These are phyloP conservation scores for Villa cingulata DNA, from an alignment of 2,888 invertebrate genomes.

Conservation along the genomic window DNA sequence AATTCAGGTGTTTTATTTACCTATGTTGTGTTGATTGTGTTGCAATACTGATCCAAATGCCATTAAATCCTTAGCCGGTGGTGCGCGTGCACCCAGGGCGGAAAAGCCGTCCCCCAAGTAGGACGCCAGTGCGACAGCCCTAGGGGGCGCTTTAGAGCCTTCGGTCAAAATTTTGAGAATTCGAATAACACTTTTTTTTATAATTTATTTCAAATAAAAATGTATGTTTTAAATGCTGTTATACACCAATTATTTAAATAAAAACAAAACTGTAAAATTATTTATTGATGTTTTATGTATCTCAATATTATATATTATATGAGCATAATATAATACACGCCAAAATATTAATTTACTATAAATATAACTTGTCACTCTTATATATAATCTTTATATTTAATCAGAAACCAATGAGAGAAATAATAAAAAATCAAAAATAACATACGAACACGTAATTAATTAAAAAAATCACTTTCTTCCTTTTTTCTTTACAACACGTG, in stretches of 20 bases:
- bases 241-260: too few relatives aligned
- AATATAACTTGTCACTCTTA: too few relatives aligned
- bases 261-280: too few relatives aligned
- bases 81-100: constrained; percentile 36
- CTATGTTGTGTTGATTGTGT: constrained; percentile 37
- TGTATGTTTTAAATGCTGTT: neutral
- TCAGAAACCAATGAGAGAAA: too few relatives aligned
- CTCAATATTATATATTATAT: too few relatives aligned
- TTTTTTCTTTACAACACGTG: neutral
- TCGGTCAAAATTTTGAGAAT: constrained; percentile 37
- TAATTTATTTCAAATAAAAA: neutral
- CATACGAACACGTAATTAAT: too few relatives aligned
- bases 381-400: too few relatives aligned
- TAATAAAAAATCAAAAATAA: too few relatives aligned
- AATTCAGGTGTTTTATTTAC: constrained; percentile 18
- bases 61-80: constrained; percentile 38
- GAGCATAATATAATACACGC: too few relatives aligned
- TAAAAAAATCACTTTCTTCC: neutral
- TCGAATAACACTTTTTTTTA: constrained; percentile 13
- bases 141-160: constrained; percentile 37
- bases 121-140: constrained; percentile 40
- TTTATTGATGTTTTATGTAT: too few relatives aligned
- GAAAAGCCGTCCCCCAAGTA: constrained; percentile 38
- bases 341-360: too few relatives aligned
- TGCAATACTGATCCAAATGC: constrained; percentile 37